Base-by-base conservation (phyloP, 2,888 invertebrate genomes). In the Anorthoa munda region DNA sequence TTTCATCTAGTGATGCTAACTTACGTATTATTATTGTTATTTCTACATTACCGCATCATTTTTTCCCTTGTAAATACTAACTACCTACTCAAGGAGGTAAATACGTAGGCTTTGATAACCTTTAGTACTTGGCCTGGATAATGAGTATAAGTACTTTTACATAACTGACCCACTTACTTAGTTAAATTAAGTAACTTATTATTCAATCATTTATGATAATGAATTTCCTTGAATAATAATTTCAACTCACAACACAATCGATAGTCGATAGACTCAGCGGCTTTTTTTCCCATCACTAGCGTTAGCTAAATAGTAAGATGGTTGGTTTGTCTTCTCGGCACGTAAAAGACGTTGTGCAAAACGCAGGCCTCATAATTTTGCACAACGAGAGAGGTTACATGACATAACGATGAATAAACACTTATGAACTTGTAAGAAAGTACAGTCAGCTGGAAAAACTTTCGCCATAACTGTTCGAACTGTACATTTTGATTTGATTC, bases 1-100 rank as follows among this genome's bases (percentile, higher is more conserved):
- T 89, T 85, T 82, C 82, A 79, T 84, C 70, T 90, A 91, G 91
- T 91, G 91, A 88, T 91, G 91, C 85, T 85, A 83, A 67, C 72
- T 79, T 69, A 65, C 67, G 63, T 75, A 77, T 83, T 82, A 83
- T 82, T 81, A 60, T 75, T 81, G 77, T 75, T 74, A 77, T 81
- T 81, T 74, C 73, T 69, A 61, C 50, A 72, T 70, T 70, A 60
- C 15, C 21, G 59, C 78, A 80, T 67, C 12, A 50, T 45, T 55
- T 75, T 67, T 72, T 60, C 46, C 48, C 11, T 50, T 31, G 61
- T 26, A 18, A 7, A 17, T 13, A 77, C 39, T 23, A 56, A 26
- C 31, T 46, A 39, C 13, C 31, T 46, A 39, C 13, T 56, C 26
- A 56, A 39, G 26, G 31, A 31, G 46, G 7, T 67, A n/a, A 51